A percentile compares a stretch with the other conserved stretches of the same genome.
phyloP scores from a whole-genome alignment of 2,797 vertebrate species.

The Falco berigora region DNA sequence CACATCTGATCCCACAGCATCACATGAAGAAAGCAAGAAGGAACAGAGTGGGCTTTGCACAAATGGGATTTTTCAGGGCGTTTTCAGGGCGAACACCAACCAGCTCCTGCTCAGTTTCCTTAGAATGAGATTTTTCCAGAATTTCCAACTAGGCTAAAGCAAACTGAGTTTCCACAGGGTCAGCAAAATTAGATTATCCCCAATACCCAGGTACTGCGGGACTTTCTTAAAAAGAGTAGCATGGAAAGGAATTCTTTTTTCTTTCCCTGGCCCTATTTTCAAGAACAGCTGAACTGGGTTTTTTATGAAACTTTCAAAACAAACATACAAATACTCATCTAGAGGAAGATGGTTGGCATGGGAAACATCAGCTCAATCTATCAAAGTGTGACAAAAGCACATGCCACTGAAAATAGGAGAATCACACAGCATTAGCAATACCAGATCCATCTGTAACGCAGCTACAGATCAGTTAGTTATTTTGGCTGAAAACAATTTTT shows the following conservation, averaged over 20 bases:
- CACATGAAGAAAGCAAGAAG: rapidly evolving
- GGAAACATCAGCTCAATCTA: neutral
- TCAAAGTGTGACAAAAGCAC: neutral
- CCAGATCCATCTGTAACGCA: neutral
- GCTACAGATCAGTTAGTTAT: neutral
- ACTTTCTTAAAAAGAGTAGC: neutral
- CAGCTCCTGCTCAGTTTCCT: neutral
- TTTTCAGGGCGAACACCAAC: neutral
- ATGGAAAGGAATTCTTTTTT: neutral
- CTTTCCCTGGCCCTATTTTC: neutral
- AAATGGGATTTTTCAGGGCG: neutral
- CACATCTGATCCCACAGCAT: neutral
- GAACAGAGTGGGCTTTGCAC: neutral
- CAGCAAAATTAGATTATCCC: neutral
- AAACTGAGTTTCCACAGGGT: neutral
- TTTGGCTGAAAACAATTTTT: neutral
- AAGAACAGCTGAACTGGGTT: neutral
- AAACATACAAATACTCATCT: neutral
- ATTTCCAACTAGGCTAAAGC: neutral
- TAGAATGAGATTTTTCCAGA: neutral
- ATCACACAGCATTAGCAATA: neutral
- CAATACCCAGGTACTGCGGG: no score
- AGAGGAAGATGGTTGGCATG: neutral
- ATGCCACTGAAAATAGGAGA: neutral
- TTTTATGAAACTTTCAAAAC: neutral